phyloP scores from a whole-genome alignment of 2,797 vertebrate genomes.

The Argya squamiceps region DNA sequence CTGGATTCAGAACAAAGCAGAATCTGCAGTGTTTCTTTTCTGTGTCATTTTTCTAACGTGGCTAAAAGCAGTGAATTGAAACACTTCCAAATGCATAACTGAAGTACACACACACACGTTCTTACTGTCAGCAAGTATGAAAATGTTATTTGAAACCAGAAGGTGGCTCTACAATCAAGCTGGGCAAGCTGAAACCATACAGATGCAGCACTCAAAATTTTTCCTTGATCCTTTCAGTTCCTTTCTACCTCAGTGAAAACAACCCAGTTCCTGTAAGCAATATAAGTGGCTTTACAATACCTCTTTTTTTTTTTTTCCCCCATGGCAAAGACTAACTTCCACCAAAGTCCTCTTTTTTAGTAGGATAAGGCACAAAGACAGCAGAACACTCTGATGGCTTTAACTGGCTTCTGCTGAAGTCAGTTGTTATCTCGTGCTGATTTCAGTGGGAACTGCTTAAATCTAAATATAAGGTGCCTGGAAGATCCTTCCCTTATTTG shows the following conservation, averaged over 20 bases:
- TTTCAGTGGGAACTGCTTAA: not conserved
- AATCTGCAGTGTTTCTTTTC: not conserved
- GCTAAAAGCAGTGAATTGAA: not conserved
- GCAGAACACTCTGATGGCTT: not conserved
- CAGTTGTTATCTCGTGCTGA: not conserved
- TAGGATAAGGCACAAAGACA: not conserved
- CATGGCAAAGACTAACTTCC: not conserved
- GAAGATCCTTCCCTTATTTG: not conserved
- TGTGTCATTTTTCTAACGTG: not conserved
- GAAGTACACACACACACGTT: not conserved
- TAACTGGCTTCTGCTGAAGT: not conserved
- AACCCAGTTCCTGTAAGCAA: not conserved
- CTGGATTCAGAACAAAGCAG: not conserved
- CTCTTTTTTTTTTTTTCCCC: accelerated
- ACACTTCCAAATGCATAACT: not conserved
- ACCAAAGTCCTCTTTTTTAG: not conserved
- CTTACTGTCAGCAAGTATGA: not conserved
- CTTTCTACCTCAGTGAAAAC: not conserved
- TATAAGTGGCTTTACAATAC: not conserved
- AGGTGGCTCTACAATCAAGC: conserved; percentile 65
- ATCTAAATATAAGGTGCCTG: not conserved
- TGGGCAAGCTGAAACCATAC: conserved; percentile 9
- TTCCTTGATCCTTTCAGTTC: not conserved
- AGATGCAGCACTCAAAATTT: not conserved
- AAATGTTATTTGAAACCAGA: conserved; percentile 41